Evolutionary conservation across 64 coral and sea anemone genomes (phyloP).

Genomic region (Astreopora myriophthalma): DNA sequence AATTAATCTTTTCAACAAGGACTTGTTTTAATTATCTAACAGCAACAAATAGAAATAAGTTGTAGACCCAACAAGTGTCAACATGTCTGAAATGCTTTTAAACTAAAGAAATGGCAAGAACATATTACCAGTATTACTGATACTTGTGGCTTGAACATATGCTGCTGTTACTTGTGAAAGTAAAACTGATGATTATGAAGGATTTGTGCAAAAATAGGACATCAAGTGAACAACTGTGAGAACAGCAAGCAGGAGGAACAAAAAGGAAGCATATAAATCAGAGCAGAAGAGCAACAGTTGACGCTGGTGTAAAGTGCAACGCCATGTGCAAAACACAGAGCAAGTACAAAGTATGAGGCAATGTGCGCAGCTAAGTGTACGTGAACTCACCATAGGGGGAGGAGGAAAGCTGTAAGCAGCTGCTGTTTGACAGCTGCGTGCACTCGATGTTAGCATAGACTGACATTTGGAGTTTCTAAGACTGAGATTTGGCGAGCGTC

Average conservation of each 20-base stretch:
- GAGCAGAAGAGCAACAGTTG: no score
- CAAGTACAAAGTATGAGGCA: neutral
- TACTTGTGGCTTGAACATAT: no score
- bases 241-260: neutral
- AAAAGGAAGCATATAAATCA: neutral
- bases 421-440: conserved; percentile 32
- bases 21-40: no score
- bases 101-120: no score
- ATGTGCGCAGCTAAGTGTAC: no score
- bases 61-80: no score
- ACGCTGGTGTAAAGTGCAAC: neutral
- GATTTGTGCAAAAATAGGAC: neutral
- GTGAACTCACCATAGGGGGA: conserved; percentile 75
- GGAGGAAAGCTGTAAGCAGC: conserved; percentile 51
- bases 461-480: conserved; percentile 80
- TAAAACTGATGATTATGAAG: no score
- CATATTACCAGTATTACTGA: no score
- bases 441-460: conserved; percentile 70
- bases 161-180: neutral
- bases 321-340: no score
- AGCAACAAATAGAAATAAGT: no score
- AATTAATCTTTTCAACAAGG: no score
- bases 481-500: conserved; percentile 77
- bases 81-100: no score
- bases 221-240: neutral